Evolutionary conservation across 2,888 invertebrate genomes (phyloP), one percentile per base, ranked within the genome.

Genomic region (Ptychoptera albimana): DNA sequence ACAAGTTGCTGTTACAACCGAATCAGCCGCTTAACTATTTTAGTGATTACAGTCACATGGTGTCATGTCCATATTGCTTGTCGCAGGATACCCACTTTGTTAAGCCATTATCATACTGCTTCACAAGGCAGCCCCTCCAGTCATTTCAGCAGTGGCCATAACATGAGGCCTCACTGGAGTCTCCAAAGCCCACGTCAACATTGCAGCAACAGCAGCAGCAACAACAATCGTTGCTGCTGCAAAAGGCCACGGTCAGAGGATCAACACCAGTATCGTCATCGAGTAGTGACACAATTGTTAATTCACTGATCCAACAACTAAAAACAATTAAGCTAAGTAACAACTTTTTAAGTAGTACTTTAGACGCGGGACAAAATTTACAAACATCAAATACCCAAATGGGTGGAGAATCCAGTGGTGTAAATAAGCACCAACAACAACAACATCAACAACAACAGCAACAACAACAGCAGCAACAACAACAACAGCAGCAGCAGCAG

Each of bases 51-150:
- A 89, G 88, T 61, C 88, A 87, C 62, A 79, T 83, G 57, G 79
- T 88, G 60, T 79, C 84, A 54, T 96, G 96, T 68, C 89, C 89
- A 34, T 85, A 85, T 65, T 96, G 94, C 73, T 79, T 83, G 57
- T 77, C 80, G 44, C 74, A 83, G 56, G 94, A 94, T 69, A 84
- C 85, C 45, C 94, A 96, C 72, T 94, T 94, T 71, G 89, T 93
- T 54, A 92, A 92, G 71, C 85, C 89, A 44, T 71, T 94, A 59
- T 72, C 75, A 51, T 79, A 79, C 66, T 86, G 86, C 72, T 88
- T 82, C 74, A 77, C 82, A 57, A 80, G 83, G 67, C 78, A 78
- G 71, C 70, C 70, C 44, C 71, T 70, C 60, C 74, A 75, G 67
- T 70, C 79, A 53, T 72, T 70, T 66, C 79, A 79, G 68, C 74